Evolutionary conservation across 2,888 invertebrate genomes (phyloP).

Genomic region (Xanthia icteritia): DNA sequence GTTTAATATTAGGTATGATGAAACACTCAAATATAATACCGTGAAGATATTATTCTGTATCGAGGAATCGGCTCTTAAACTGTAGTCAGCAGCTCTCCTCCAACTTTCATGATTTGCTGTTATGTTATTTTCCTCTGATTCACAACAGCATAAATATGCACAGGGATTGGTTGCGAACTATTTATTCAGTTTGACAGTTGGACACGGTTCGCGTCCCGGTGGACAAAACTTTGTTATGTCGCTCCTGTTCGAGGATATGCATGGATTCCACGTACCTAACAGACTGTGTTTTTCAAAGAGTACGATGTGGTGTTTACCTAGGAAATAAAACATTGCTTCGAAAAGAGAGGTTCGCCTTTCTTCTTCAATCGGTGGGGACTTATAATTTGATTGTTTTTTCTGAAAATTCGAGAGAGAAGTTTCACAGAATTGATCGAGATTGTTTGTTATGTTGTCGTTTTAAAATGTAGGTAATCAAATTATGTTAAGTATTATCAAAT

Average conservation of each 20-base stretch:
- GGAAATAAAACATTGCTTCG: background rate
- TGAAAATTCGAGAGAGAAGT: background rate
- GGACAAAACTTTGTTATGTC: conserved; percentile 36
- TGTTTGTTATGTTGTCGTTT: background rate
- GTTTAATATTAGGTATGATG: background rate
- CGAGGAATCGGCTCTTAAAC: background rate
- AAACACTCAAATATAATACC: background rate
- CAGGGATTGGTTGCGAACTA: conserved; percentile 37
- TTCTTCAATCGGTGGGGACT: conserved; percentile 3
- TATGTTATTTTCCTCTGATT: conserved; percentile 37
- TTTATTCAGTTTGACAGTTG: conserved; percentile 55
- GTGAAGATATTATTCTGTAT: background rate
- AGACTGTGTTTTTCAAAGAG: background rate
- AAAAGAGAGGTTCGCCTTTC: background rate
- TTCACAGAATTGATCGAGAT: background rate
- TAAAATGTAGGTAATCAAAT: background rate
- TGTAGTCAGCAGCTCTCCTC: background rate
- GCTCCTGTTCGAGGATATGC: background rate
- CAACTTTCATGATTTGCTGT: conserved; percentile 5
- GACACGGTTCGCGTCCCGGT: conserved; percentile 22
- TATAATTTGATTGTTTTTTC: background rate
- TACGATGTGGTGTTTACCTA: background rate
- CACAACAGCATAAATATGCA: conserved; percentile 12
- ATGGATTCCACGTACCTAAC: conserved; percentile 4
- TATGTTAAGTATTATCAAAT: background rate